Evolutionary conservation across 2,113 vertebrate species (phyloP), one percentile per base, ranked within the genome.

Genomic region (Chaenocephalus aceratus): DNA sequence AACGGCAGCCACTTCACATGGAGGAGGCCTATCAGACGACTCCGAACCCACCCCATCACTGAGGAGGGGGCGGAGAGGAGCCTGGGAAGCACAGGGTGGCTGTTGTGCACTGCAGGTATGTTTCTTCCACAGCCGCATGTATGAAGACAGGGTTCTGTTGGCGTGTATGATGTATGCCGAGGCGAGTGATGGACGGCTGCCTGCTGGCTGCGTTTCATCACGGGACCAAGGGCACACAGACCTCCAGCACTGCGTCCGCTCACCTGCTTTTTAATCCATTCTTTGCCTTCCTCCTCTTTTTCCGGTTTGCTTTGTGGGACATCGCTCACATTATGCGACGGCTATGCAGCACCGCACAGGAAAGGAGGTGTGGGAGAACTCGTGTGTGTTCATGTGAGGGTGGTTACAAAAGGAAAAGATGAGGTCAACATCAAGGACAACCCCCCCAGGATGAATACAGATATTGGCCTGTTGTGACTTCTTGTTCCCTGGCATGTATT

Each of bases 231-330:
- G 91, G 56, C 80, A 51, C n/a, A 13, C 9, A 65, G 84, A 86
- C 86, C 83, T 26, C 59, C 53, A n/a, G 65, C 49, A 46, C 65
- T 45, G 1, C 48, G 36, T 77, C 14, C 53, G 64, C 54, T 80
- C 62, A 84, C 67, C 70, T 63, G 68, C 59, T 66, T 85, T 85
- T 82, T 73, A 90, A 86, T 88, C 74, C 76, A 72, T 82, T 84
- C 57, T 61, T 77, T 72, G 60, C 66, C 23, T 66, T 9, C 5
- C 26, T 84, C 44, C 53, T 57, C 56, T 60, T 79, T 52, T 53
- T 64, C 60, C 52, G 23, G 41, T 68, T 77, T 82, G 66, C 61
- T 62, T 69, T 48, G 49, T 69, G 36, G 74, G 80, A 73, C 23
- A 81, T 76, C 57, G 69, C 72, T 89, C 79, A 87, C 70, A 82